phyloP scores from a whole-genome alignment of 2,113 vertebrate genomes.

The Alosa alosa region DNA sequence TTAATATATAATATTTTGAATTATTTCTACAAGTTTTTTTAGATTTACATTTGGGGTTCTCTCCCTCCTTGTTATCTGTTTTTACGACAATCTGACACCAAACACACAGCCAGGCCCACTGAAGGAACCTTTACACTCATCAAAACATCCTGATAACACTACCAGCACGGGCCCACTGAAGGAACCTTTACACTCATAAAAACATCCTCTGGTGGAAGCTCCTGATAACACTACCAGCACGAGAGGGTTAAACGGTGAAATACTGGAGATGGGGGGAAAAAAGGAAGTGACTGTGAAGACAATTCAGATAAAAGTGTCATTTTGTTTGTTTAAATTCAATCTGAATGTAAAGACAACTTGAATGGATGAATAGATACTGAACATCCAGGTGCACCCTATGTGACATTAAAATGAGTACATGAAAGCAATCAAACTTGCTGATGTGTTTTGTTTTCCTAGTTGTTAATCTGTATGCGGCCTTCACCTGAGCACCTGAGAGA shows the following conservation, averaged over 20 bases:
- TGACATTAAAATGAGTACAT: neutral
- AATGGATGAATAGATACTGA: neutral
- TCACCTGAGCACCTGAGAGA: neutral
- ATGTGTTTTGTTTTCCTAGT: neutral
- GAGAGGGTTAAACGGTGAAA: neutral
- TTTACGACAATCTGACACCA: too few species aligned
- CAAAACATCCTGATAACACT: too few species aligned
- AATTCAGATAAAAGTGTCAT: neutral
- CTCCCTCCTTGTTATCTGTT: too few species aligned
- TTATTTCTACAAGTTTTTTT: too few species aligned
- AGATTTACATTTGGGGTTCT: too few species aligned
- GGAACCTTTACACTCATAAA: neutral
- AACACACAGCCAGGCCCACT: neutral
- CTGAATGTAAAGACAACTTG: neutral
- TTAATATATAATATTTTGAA: too few species aligned
- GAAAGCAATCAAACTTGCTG: neutral
- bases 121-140: too few species aligned
- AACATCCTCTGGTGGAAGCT: neutral
- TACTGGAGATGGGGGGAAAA: neutral
- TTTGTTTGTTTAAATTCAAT: neutral
- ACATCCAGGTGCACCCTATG: neutral
- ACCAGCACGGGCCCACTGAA: too few species aligned
- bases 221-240: too few species aligned
- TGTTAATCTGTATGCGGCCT: neutral
- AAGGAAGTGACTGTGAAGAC: neutral